Evolutionary conservation across 2,113 vertebrate genomes (phyloP), one percentile per base, ranked within the genome.

Genomic region (Scatophagus argus): DNA sequence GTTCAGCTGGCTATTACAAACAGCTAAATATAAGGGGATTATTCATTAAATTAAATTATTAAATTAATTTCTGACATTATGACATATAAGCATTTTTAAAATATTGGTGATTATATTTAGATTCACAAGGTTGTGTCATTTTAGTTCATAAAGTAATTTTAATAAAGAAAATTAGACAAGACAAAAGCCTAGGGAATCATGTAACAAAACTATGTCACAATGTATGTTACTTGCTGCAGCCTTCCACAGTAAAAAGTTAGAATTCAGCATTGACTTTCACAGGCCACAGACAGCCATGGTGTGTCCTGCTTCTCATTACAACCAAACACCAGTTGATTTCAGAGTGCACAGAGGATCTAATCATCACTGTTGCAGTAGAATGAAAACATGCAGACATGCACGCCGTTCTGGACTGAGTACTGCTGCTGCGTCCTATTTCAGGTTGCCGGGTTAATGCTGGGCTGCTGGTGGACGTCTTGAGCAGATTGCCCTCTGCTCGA

Each of bases 391-490:
- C 74, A 83, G 64, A 66, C 52, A 21, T 9, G 0, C 2, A 12
- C 19, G 13, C 8, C 3, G 12, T 25, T 60, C 27, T 79, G 55
- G 56, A 74, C 27, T 46, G 12, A 77, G 71, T 11, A 41, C 47
- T 38, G 36, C 43, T 21, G 25, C 34, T 36, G 49, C 13, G 8
- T 66, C 59, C 43, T 47, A 13, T 43, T 61, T 39, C 61, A 55
- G 36, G 68, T 55, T 51, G 55, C 58, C 1, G 23, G 4, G 4
- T 56, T 62, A 61, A 11, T n/a, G 3, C 52, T 1, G 49, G 34
- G 55, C 73, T 75, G 77, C 85, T 72, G 54, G 86, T 89, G 87
- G 88, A 78, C 25, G 81, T 88, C 82, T 87, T 79, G 68, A 91
- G 84, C 72, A 54, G 72, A 87, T 76, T 82, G 85, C 70, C 83